A percentile compares a stretch with the other conserved stretches of the same genome.
These are phyloP conservation scores for Dicranocentrus wangi DNA, from an alignment of 2,888 invertebrate genomes.

Conservation along the genomic window DNA sequence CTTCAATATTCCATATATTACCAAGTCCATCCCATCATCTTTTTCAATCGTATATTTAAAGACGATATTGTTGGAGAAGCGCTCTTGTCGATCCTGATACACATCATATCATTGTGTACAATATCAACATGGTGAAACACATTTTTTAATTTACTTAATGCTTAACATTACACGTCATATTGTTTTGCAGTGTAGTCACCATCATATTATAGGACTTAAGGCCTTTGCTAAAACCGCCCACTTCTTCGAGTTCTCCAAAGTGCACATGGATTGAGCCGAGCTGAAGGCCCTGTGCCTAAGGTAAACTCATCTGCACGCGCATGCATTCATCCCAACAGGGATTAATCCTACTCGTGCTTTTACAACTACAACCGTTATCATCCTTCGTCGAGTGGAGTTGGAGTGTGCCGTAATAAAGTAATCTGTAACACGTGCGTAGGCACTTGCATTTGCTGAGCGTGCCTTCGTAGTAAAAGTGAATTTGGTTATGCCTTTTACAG, in stretches of 20 bases:
- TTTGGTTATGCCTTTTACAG: too few species aligned
- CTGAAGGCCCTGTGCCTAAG: background rate
- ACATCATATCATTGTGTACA: too few species aligned
- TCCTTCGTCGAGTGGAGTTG: slow-evolving; percentile 1
- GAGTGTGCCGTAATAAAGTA: background rate
- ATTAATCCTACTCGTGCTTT: slow-evolving; percentile 14
- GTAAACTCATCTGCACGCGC: background rate
- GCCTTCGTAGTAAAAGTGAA: too few species aligned
- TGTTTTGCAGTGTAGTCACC: background rate
- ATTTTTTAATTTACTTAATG: background rate
- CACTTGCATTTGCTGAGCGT: background rate
- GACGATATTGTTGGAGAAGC: too few species aligned
- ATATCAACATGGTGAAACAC: background rate
- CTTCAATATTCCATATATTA: too few species aligned
- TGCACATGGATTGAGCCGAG: too few species aligned
- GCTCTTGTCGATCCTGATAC: too few species aligned
- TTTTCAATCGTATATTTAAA: too few species aligned
- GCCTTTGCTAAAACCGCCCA: background rate
- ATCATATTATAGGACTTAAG: background rate
- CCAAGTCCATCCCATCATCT: too few species aligned
- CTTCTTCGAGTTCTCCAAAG: background rate
- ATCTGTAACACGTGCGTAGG: background rate
- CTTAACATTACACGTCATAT: background rate
- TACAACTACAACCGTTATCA: background rate
- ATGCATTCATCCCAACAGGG: background rate